Conservation (phyloP, 2,113 vertebrate species). For the Rhynchopsitta pachyrhyncha region DNA sequence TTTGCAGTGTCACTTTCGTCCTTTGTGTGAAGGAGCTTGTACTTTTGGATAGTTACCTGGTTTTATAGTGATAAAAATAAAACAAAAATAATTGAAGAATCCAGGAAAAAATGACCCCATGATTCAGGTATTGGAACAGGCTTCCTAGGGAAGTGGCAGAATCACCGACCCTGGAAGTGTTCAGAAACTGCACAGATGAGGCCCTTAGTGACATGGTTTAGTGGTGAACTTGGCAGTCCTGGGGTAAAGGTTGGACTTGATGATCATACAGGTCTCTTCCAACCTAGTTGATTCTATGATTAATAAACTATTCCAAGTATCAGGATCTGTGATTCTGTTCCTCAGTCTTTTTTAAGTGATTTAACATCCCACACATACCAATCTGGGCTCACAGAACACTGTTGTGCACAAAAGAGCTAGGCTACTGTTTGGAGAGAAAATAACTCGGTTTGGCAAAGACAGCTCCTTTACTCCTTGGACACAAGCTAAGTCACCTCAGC, state of each 20-base stretch:
- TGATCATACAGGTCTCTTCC: background rate
- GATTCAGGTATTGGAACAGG: background rate
- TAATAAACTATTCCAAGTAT: background rate
- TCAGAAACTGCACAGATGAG: background rate
- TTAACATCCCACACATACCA: rapidly evolving
- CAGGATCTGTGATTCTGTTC: background rate
- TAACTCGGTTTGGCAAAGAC: rapidly evolving
- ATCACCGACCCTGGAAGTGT: background rate
- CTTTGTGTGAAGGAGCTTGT: background rate
- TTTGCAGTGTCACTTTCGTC: background rate
- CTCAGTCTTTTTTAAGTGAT: background rate
- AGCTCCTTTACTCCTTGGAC: background rate
- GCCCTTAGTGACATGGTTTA: background rate
- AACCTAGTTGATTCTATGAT: background rate
- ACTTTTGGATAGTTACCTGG: background rate
- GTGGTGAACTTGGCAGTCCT: background rate
- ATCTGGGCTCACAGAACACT: background rate
- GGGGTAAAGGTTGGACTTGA: background rate
- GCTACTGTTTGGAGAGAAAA: background rate
- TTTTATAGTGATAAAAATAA: background rate
- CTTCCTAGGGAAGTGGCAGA: background rate
- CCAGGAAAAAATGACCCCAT: background rate
- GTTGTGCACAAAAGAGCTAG: background rate
- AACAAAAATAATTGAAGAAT: background rate
- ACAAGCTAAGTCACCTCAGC: rapidly evolving